These are phyloP conservation scores for Andrena dorsata DNA, from an alignment of 2,888 invertebrate genomes.

Conservation along the genomic window DNA sequence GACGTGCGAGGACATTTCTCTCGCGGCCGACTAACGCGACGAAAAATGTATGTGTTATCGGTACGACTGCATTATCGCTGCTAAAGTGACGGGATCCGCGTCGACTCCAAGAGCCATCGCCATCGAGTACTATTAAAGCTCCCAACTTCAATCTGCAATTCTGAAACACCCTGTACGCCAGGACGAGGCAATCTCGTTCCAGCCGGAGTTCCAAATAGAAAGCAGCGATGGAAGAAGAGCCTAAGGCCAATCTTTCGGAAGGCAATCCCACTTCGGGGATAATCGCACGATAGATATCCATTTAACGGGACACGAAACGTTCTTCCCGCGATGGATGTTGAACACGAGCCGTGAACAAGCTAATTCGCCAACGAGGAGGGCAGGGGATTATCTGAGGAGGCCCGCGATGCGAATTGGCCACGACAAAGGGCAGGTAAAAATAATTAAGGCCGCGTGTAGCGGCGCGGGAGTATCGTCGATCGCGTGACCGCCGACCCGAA, in stretches of 20 bases:
- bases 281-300: constrained; percentile 43
- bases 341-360: constrained; percentile 56
- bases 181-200: neutral
- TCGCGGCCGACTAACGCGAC: constrained; percentile 8
- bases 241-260: constrained; percentile 1
- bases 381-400: constrained; percentile 30
- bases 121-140: too few relatives aligned
- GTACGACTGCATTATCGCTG: neutral
- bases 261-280: constrained; percentile 47
- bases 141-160: neutral
- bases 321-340: constrained; percentile 29
- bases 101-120: too few relatives aligned
- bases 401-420: constrained; percentile 20
- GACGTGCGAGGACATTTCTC: constrained; percentile 22
- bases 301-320: constrained; percentile 41
- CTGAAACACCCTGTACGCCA: neutral
- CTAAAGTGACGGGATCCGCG: neutral
- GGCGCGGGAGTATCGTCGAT: constrained; percentile 63
- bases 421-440: constrained; percentile 55
- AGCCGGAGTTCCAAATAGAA: neutral
- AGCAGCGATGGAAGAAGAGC: constrained; percentile 4
- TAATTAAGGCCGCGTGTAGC: constrained; percentile 57
- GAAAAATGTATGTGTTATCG: constrained; percentile 10
- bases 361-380: constrained; percentile 44
- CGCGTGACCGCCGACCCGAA: constrained; percentile 71